Base-by-base conservation (phyloP, 2,797 vertebrate species). In the Antennarius maculatus region DNA sequence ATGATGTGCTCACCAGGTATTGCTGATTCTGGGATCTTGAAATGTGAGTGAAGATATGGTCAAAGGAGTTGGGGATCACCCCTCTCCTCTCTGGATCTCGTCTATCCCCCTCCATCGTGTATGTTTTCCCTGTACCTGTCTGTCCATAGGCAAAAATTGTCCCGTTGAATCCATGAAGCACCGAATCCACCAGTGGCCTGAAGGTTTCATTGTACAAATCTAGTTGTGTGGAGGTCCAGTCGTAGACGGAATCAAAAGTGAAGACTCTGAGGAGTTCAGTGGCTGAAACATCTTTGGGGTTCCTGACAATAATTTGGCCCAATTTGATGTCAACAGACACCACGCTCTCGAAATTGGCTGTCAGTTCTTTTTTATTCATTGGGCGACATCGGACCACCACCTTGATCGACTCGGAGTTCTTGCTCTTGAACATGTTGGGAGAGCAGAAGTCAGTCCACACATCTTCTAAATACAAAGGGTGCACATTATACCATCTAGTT, bases 61-160 rank as follows among this genome's bases (percentile, higher is more conserved):
- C 97, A 1, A 99, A 99, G 0, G 97, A 99, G 74, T 99, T 99
- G 6, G 97, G 97, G 69, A 99, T 99, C 69, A 99, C 97, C 0
- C 97, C 97, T 82, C 96, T 93, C 76, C 93, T 94, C 43, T 98
- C 97, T 0, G 93, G 93, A 69, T 99, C 97, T 3, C 95, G 94
- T 18, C 95, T 93, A 31, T 97, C 92, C 2, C 97, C 97, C 88
- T 99, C 23, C 23, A 23, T 23, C 23, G 23, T 23, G 23, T 23
- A 23, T 23, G 23, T 23, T 23, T 23, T 23, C 97, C 97, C 97
- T 0, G 97, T 99, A 18, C 97, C 97, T 0, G 97, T 99, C 82
- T 99, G 97, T 51, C 97, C 97, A 4, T 99, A 99, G 1, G 97
- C 97, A 83, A 99, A 99, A 73, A 99, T 98, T 1, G 97, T 99